Conservation (phyloP, 2,113 vertebrate species). For the Leptodactylus fuscus region DNA sequence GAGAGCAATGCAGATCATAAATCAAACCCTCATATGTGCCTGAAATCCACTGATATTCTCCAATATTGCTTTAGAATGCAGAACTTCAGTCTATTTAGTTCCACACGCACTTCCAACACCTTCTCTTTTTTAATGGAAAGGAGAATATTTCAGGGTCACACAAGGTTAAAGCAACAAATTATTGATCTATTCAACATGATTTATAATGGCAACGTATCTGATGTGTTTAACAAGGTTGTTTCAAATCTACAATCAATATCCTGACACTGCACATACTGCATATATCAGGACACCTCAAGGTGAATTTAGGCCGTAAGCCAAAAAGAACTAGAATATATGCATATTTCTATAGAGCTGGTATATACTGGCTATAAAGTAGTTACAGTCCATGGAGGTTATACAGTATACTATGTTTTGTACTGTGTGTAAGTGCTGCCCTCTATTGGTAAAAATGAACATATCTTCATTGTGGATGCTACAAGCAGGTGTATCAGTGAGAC, state of each 20-base stretch:
- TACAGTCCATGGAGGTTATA: neutral
- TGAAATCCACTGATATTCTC: neutral
- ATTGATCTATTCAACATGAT: conserved; percentile 55
- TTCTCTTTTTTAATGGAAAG: conserved; percentile 24
- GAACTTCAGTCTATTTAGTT: neutral
- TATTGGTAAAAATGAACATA: neutral
- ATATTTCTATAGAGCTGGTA: neutral
- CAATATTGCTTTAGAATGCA: neutral
- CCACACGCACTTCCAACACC: neutral
- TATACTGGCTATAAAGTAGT: neutral
- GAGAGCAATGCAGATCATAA: too few species aligned
- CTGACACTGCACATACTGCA: conserved; percentile 35
- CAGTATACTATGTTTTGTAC: neutral
- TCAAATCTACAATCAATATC: conserved; percentile 48
- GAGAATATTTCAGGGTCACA: conserved; percentile 43
- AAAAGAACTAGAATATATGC: neutral
- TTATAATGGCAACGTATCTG: conserved; percentile 48
- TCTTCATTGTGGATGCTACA: neutral
- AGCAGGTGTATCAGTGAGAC: too few species aligned
- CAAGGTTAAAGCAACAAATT: conserved; percentile 50
- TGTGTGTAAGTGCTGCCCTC: conserved; percentile 27
- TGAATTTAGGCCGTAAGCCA: neutral
- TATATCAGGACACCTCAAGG: conserved; percentile 49
- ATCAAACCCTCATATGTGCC: too few species aligned
- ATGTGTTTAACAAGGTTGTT: conserved; percentile 43